Evolutionary conservation across 2,113 vertebrate genomes (phyloP), one percentile per base, ranked within the genome.

Genomic region (Mormyrus iriodes): DNA sequence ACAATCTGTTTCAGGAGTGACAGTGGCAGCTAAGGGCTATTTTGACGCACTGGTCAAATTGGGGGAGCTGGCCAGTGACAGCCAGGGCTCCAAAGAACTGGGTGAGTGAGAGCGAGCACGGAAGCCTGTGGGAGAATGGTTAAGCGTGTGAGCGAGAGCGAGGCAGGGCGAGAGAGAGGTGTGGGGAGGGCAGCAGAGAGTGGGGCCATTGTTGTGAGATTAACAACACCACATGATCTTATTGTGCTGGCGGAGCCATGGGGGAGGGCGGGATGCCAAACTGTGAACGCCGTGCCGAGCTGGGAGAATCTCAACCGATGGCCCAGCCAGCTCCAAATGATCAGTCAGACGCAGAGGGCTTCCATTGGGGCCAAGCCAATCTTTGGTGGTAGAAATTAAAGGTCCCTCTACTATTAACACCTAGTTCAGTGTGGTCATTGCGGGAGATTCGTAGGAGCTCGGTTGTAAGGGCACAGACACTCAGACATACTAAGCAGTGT

Each of bases 21-120:
- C 96, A 0, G 93, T 96, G 49, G 96, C 97, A 88, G 96, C 97
- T 19, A 97, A 97, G 90, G 97, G 96, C 5, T 97, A 97, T 93
- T 97, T 97, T n/a, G 96, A 97, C 55, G 94, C 96, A 61, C 93
- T 97, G 91, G 97, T 97, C 92, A 97, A 97, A 93, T 95, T 97
- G 0, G 97, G 97, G 65, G 97, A 97, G 90, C 92, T 97, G 91
- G 96, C 97, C 15, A 97, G 96, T 39, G 96, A 97, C 92, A 97
- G 97, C 92, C 97, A 97, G 93, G 96, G 96, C 65, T 97, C 97
- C 86, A 97, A 97, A 91, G 97, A 97, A 91, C 94, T 97, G 90
- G 97, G 97, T 97, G 94, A 95, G 95, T 93, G 92, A 90, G 17
- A 9, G n/a, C 6, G 1, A 35, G 65, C 35, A 44, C 6, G 49